Percentiles rank a stretch among this genome's conserved stretches.
Conservation (phyloP, 2,888 invertebrate genomes). For the Pantelozetes paolii region DNA sequence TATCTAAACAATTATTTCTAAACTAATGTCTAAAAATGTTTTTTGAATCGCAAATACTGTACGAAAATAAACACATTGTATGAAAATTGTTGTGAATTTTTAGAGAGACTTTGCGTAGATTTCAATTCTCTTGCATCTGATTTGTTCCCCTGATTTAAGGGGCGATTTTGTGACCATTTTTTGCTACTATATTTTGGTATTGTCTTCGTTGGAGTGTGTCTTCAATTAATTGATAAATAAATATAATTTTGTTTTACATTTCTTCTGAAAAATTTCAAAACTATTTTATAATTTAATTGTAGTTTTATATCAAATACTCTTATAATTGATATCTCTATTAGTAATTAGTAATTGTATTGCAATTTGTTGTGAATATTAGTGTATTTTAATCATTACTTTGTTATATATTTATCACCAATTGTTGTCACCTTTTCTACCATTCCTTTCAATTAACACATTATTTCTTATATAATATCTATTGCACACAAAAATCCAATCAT, state of each 20-base stretch:
- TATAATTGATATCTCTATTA: not conserved
- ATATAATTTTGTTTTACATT: too few relatives aligned
- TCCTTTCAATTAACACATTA: too few relatives aligned
- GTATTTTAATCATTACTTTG: too few relatives aligned
- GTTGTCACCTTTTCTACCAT: too few relatives aligned
- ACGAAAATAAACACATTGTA: not conserved
- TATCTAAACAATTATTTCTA: too few relatives aligned
- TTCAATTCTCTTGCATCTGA: not conserved
- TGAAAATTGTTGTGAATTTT: not conserved
- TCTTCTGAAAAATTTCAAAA: too few relatives aligned
- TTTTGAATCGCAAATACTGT: too few relatives aligned
- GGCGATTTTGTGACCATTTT: not conserved
- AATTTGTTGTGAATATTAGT: not conserved
- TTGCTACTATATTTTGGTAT: not conserved
- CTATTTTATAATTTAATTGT: not conserved
- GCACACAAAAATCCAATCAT: too few relatives aligned
- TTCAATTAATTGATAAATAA: too few relatives aligned
- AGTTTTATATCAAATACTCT: not conserved
- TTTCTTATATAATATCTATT: too few relatives aligned
- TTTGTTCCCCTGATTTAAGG: not conserved
- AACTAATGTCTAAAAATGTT: too few relatives aligned
- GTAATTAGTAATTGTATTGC: not conserved
- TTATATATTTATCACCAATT: too few relatives aligned
- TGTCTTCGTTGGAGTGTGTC: not conserved
- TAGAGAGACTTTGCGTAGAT: not conserved